Percentiles rank a stretch among this genome's conserved stretches.
These are phyloP conservation scores for Wasmannia auropunctata DNA, from an alignment of 1,140 invertebrate species.

Conservation along the genomic window DNA sequence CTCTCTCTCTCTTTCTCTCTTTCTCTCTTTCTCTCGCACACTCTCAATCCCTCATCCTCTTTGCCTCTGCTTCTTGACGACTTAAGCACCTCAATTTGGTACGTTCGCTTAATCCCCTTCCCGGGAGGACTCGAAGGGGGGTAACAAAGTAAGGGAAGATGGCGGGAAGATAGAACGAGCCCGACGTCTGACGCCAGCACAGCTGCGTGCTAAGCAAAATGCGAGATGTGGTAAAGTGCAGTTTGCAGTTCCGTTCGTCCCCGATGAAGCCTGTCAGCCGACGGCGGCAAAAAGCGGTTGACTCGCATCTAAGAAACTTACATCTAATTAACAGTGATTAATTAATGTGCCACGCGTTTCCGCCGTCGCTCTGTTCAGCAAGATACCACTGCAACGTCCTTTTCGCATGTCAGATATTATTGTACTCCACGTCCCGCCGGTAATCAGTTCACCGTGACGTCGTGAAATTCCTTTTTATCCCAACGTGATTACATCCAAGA, in stretches of 20 bases:
- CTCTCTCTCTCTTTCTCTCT: neutral
- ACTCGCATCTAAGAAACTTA: slow-evolving; percentile 70
- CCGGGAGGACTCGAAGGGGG: slow-evolving; percentile 40
- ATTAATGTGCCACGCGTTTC: slow-evolving; percentile 59
- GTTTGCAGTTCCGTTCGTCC: slow-evolving; percentile 77
- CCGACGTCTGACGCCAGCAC: slow-evolving; percentile 66
- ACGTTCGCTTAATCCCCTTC: slow-evolving; percentile 78
- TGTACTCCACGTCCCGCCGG: neutral
- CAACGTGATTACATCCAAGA: neutral
- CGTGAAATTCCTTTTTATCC: neutral
- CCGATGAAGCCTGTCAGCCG: slow-evolving; percentile 70
- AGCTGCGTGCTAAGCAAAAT: slow-evolving; percentile 76
- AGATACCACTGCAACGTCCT: slow-evolving; percentile 3
- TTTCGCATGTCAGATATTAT: slow-evolving; percentile 25
- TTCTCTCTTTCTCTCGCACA: neutral
- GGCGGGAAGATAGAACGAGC: slow-evolving; percentile 63
- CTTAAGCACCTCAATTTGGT: slow-evolving; percentile 81
- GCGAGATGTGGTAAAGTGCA: slow-evolving; percentile 75
- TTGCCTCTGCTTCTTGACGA: slow-evolving; percentile 66
- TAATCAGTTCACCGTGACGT: neutral
- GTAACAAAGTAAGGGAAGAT: slow-evolving; percentile 65
- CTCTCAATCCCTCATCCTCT: slow-evolving; percentile 20
- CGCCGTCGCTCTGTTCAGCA: neutral
- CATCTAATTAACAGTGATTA: slow-evolving; percentile 73
- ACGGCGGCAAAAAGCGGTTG: slow-evolving; percentile 66